Percentiles rank a stretch among this genome's conserved stretches.
These are phyloP conservation scores for Encarsia formosa DNA, from an alignment of 2,888 invertebrate species.

Conservation along the genomic window DNA sequence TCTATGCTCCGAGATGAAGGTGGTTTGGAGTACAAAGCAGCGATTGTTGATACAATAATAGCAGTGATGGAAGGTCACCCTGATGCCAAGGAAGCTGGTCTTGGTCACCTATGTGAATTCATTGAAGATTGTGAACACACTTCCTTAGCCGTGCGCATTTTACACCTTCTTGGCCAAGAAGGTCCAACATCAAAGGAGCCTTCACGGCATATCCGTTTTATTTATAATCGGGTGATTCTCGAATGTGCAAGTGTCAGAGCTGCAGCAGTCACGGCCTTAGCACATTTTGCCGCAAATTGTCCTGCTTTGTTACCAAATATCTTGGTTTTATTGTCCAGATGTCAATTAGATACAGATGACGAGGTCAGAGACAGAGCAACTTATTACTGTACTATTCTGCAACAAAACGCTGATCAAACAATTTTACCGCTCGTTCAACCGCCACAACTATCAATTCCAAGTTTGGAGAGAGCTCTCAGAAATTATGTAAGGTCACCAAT, in stretches of 20 bases:
- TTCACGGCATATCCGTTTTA: constrained; percentile 78
- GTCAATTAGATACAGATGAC: constrained; percentile 95
- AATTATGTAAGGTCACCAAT: constrained; percentile 74
- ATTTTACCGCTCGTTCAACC: constrained; percentile 45
- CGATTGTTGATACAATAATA: constrained; percentile 97
- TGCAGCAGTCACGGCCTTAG: constrained; percentile 95
- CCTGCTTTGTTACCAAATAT: constrained; percentile 85
- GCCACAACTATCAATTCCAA: constrained; percentile 62
- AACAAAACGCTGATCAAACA: constrained; percentile 50
- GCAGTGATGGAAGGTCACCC: constrained; percentile 96
- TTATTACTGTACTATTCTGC: constrained; percentile 85
- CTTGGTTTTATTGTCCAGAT: constrained; percentile 73
- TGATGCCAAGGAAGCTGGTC: constrained; percentile 93
- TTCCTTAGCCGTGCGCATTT: constrained; percentile 89
- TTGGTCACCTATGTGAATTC: constrained; percentile 97
- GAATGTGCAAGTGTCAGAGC: constrained; percentile 94
- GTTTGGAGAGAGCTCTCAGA: constrained; percentile 81
- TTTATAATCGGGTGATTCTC: constrained; percentile 88
- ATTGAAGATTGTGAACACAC: constrained; percentile 99
- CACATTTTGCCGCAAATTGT: constrained; percentile 95
- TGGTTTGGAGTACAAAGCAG: constrained; percentile 95
- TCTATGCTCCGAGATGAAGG: constrained; percentile 96
- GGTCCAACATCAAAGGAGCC: constrained; percentile 95
- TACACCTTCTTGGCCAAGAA: constrained; percentile 94
- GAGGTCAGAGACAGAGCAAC: constrained; percentile 98